Base-by-base conservation (phyloP, 2,113 vertebrate species). In the Ursus arctos region DNA sequence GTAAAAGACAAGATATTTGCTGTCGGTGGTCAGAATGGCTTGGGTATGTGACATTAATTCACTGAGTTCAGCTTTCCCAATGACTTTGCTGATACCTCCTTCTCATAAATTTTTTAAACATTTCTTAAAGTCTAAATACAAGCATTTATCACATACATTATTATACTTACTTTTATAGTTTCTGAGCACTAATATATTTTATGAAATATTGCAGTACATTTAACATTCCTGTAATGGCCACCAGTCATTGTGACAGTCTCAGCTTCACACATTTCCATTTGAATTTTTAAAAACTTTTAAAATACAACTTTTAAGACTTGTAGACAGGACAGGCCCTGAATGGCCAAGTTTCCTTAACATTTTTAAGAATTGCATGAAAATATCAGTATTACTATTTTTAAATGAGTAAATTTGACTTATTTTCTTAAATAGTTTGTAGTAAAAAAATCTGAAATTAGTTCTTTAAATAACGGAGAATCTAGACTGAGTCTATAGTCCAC, bases 1-100 rank as follows among this genome's bases (percentile, higher is more conserved):
- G 99, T 99, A 93, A 99, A 99, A 99, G 99, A 99, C 97, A 99
- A 99, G 98, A 99, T 99, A 99, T 99, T 99, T 98, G 99, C 99
- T 97, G 99, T 99, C 79, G 99, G 99, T 95, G 99, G 99, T 80
- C 99, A 99, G 98, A 99, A 99, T 82, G 99, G 99, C 79, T 97
- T 99, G 94, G 99, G 99, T 99, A 99, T 93, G 97, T 97, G 0
- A 97, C 94, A 59, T 95, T 96, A 94, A 13, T 86, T 95, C 16
- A 92, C 71, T 97, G 36, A 36, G 86, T 81, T 83, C 76, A 91
- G 33, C 24, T 84, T 94, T 69, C 43, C 19, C 76, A 40, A 10
- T 51, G 36, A 94, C 40, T 95, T 93, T 95, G 21, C 26, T 96
- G 76, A 63, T 92, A 55, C 11, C 94, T 95, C 18, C 36, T 21